Base-by-base conservation (phyloP, 2,113 vertebrate genomes). In the Acanthisitta chloris region DNA sequence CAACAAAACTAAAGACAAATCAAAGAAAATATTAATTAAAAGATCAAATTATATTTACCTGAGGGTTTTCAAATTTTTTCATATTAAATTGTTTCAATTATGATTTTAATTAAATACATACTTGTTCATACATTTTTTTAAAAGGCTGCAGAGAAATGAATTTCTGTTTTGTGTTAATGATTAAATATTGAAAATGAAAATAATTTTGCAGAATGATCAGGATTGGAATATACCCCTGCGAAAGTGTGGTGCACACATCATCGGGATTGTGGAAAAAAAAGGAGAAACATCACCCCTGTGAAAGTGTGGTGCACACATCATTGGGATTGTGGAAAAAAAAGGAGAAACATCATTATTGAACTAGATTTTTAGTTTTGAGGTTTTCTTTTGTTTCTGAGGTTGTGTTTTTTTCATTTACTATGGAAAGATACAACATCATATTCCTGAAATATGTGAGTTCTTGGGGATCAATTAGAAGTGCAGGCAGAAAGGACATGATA, bases 281-380 rank as follows among this genome's bases (percentile, higher is more conserved):
- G 36, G 40, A 58, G 25, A 88, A 7, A 1, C 2, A 23, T 5
- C 15, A 12, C n/a, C n/a, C n/a, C n/a, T n/a, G n/a, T n/a, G n/a
- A n/a, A n/a, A n/a, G n/a, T n/a, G n/a, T 46, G 9, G 11, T 31
- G 17, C 5, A 40, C 1, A 38, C 10, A 78, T 74, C 24, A 43
- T 29, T 28, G 45, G 38, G 17, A 45, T 13, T 66, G 5, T 15
- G 5, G 38, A 88, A 91, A 80, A 48, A 7, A 86, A 73, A 84
- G 36, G 40, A 58, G 25, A 88, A 7, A 1, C 2, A 23, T 5
- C 15, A 12, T 14, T 48, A 21, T 8, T 13, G 40, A 77, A 77
- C 3, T 24, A 55, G 12, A 4, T 0, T 54, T 79, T 55, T 34
- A 24, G 25, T 2, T 55, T 14, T 26, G 14, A 8, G 1, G 1